Conservation (phyloP, 2,113 vertebrate genomes). For the Nycticorax nycticorax region DNA sequence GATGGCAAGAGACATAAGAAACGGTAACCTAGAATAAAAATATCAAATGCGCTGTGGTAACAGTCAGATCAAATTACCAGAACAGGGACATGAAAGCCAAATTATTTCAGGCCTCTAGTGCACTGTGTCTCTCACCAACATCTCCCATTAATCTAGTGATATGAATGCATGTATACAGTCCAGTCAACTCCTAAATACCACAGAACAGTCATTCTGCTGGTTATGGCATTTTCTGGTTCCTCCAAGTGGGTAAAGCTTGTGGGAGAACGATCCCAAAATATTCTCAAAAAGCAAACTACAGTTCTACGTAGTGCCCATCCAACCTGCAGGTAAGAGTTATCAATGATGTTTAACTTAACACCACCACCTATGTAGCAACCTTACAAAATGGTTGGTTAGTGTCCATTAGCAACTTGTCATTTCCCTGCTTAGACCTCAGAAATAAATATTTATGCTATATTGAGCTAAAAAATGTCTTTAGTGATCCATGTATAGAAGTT, state of each 20-base stretch:
- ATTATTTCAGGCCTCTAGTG: background rate
- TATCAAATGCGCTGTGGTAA: background rate
- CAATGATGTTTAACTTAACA: background rate
- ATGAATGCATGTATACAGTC: background rate
- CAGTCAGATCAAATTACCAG: background rate
- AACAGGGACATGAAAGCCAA: background rate
- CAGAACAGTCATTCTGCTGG: background rate
- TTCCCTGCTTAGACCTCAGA: background rate
- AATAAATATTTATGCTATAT: background rate
- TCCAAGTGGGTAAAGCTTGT: background rate
- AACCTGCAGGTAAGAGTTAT: background rate
- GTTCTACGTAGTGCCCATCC: background rate
- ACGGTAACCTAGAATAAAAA: background rate
- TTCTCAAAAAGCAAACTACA: background rate
- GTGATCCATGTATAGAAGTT: fast-evolving
- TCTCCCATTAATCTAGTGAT: background rate
- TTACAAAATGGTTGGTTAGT: background rate
- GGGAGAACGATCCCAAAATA: background rate
- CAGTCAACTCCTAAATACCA: background rate
- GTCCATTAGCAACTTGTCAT: background rate
- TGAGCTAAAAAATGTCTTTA: background rate
- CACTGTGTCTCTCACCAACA: background rate
- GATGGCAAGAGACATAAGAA: background rate
- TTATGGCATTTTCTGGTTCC: background rate
- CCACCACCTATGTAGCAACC: background rate